Evolutionary conservation across 2,888 invertebrate species (phyloP), one percentile per base, ranked within the genome.

Genomic region (Xestia ashworthii): DNA sequence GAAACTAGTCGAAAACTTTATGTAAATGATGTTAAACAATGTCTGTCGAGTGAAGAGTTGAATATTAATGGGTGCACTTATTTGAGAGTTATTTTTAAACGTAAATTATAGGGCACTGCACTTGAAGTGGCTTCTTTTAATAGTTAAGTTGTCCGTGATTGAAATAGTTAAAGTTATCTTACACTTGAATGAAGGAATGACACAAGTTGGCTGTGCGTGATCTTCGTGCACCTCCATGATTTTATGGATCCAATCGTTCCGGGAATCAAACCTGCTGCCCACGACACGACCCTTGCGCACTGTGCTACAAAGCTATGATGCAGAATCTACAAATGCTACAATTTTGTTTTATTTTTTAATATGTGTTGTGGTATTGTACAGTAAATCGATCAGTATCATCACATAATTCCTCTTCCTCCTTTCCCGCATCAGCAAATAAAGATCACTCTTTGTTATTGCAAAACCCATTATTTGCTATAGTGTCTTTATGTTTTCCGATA

Each of bases 11-110:
- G 65, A 62, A 66, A 73, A 12, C 44, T 73, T 62, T 71, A 71
- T 66, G 78, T 38, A 50, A 71, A 70, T 70, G 4, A 67, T 67
- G 46, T 69, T 71, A 55, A 62, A 50, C 48, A 78, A 60, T 78
- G 53, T 71, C 44, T 62, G 62, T 53, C 41, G 48, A 69, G 22
- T 53, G 11, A 50, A 44, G 25, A 60, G 19, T 64, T 71, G 58
- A 71, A 78, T 80, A 25, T 46, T 64, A 67, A 72, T 53, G 14
- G 32, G 38, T 67, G n/a, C 41, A 46, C 5, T 55, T 58, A 50
- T 22, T 66, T 76, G 12, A 25, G 41, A 66, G 62, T 38, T 75
- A 81, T 68, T 68, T 48, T 44, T 62, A 38, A 62, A 62, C 4
- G 19, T 50, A 38, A 69, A 80, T 71, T 19, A 32, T 41, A 60